These are phyloP conservation scores for Dipodomys stephensi DNA, from an alignment of 2,113 vertebrate species.

Conservation along the genomic window DNA sequence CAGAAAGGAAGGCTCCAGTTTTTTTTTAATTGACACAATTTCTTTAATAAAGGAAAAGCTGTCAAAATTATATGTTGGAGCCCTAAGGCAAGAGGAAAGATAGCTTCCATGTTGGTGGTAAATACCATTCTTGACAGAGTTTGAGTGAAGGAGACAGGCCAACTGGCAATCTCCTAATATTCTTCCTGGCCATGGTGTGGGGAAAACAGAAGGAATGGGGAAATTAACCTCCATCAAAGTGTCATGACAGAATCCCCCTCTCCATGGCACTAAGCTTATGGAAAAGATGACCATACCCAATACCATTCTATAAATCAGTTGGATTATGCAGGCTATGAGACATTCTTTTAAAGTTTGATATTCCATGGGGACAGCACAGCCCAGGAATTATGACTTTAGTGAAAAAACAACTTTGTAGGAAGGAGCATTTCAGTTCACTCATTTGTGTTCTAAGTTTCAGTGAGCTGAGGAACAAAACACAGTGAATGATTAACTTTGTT, in stretches of 20 bases:
- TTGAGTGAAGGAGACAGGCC: constrained; percentile 65
- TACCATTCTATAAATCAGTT: constrained; percentile 49
- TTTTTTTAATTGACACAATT: constrained; percentile 81
- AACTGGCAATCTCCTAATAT: constrained; percentile 69
- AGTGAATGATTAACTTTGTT: constrained; percentile 39
- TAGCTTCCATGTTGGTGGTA: constrained; percentile 77
- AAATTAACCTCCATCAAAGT: constrained; percentile 78
- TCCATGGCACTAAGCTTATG: constrained; percentile 44
- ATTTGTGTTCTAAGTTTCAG: background rate
- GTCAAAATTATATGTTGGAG: constrained; percentile 79
- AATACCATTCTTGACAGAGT: constrained; percentile 80
- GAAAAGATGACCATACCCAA: constrained; percentile 67
- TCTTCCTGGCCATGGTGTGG: constrained; percentile 62
- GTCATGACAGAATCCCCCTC: constrained; percentile 74
- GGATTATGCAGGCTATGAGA: constrained; percentile 57
- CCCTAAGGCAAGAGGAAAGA: constrained; percentile 75
- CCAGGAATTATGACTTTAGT: constrained; percentile 59
- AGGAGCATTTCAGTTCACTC: constrained; percentile 27
- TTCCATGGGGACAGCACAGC: constrained; percentile 53
- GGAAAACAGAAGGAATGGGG: constrained; percentile 71
- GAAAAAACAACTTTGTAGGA: constrained; percentile 26
- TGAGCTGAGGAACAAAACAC: constrained; percentile 25
- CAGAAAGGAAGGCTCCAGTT: constrained; percentile 71
- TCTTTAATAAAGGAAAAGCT: constrained; percentile 82
- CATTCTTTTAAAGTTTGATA: constrained; percentile 15